A percentile compares a stretch with the other conserved stretches of the same genome.
Conservation (phyloP, 2,797 vertebrate genomes). For the Petrocephalus schoutedeni region DNA sequence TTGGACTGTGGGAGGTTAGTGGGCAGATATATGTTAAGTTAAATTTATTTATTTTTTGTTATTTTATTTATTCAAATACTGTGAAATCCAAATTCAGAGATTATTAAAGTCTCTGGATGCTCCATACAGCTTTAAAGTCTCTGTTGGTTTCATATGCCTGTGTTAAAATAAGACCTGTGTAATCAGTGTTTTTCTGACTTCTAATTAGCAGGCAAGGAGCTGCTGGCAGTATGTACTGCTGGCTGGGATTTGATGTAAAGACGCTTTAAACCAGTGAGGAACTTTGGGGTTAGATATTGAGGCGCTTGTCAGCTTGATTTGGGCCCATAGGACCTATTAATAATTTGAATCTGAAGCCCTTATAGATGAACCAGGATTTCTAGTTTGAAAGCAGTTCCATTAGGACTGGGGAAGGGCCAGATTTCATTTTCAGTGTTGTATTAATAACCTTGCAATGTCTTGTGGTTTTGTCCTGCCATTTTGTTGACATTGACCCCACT, state of each 20-base stretch:
- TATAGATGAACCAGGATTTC: not conserved
- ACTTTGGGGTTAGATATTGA: not conserved
- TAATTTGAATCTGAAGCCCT: not conserved
- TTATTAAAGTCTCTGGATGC: not conserved
- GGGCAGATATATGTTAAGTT: not conserved
- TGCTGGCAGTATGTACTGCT: not conserved
- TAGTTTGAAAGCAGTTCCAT: not conserved
- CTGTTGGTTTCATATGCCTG: not conserved
- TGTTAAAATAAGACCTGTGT: slow-evolving; percentile 9
- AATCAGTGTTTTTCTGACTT: slow-evolving; percentile 6
- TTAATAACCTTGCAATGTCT: not conserved
- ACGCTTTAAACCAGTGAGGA: slow-evolving; percentile 7
- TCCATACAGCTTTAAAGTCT: not conserved
- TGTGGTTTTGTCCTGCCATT: not conserved
- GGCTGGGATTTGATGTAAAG: not conserved
- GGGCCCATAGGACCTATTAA: not conserved
- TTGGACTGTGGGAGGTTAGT: not conserved
- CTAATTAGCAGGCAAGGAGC: not conserved
- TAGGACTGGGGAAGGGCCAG: not conserved
- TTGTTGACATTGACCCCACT: not conserved
- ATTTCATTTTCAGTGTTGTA: not conserved
- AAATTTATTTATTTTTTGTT: not conserved
- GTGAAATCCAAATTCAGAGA: not conserved
- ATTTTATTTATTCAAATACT: not conserved
- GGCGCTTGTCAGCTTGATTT: not conserved